phyloP scores from a whole-genome alignment of 2,888 invertebrate species.

The Caenorhabditis uteleia region DNA sequence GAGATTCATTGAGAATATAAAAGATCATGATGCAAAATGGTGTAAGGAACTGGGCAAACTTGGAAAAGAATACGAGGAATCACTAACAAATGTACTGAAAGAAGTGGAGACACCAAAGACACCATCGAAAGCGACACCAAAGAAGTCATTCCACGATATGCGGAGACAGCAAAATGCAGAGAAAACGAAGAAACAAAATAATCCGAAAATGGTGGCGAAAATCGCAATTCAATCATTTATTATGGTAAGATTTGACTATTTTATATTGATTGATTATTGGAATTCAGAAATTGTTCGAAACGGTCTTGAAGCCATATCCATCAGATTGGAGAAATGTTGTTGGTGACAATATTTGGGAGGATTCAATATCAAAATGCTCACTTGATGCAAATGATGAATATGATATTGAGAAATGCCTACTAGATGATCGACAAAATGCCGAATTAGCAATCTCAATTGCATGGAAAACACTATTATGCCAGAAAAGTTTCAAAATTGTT shows the following conservation, averaged over 20 bases:
- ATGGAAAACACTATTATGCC: constrained; percentile 18
- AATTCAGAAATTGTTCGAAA: constrained; percentile 18
- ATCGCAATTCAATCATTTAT: constrained; percentile 9
- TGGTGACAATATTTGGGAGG: neutral
- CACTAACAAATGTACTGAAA: neutral
- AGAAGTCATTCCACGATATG: constrained; percentile 8
- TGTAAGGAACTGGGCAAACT: neutral
- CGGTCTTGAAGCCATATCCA: constrained; percentile 16
- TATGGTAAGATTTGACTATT: constrained; percentile 4
- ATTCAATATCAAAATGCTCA: neutral
- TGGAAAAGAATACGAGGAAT: neutral
- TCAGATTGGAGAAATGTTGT: constrained; percentile 28
- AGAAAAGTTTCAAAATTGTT: constrained; percentile 26
- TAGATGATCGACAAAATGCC: neutral
- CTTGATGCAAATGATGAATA: constrained; percentile 19
- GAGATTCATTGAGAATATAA: no score
- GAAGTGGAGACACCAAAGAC: neutral
- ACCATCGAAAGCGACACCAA: neutral
- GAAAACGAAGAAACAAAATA: constrained; percentile 4
- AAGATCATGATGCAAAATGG: neutral
- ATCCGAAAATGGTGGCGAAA: constrained; percentile 8
- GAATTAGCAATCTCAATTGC: constrained; percentile 9
- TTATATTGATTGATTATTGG: neutral
- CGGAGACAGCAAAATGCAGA: constrained; percentile 5
- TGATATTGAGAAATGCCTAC: constrained; percentile 21